Percentiles rank a stretch among this genome's conserved stretches.
Evolutionary conservation across 92 coral and sea anemone species (phyloP).

Genomic region (Plumapathes pennacea): DNA sequence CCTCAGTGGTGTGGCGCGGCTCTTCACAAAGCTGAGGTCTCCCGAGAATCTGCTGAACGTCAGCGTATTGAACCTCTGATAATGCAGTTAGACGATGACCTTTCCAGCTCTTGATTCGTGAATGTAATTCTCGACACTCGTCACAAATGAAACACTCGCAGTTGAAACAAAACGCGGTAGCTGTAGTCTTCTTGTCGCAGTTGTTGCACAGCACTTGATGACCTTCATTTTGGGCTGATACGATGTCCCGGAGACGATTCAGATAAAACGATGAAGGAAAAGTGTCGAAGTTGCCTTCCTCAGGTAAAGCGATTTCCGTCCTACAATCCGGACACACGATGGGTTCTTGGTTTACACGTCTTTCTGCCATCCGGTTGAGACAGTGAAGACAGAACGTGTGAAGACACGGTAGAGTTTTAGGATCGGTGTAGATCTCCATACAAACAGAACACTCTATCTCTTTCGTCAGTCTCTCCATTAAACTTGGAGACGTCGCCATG

Average conservation of each 20-base stretch:
- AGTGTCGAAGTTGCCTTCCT: constrained; percentile 22
- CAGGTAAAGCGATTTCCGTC: constrained; percentile 16
- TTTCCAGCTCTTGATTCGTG: constrained; percentile 41
- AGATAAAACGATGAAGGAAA: constrained; percentile 57
- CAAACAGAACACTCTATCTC: constrained; percentile 48
- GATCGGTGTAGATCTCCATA: constrained; percentile 38
- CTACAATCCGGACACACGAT: constrained; percentile 50
- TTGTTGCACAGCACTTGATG: constrained; percentile 39
- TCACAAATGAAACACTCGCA: constrained; percentile 59
- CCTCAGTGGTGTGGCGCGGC: constrained; percentile 49
- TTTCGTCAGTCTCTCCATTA: constrained; percentile 24
- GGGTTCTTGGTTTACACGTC: constrained; percentile 6
- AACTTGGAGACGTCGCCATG: too few species aligned
- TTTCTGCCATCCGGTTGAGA: constrained; percentile 36
- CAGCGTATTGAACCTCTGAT: constrained; percentile 27
- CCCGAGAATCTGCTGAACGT: constrained; percentile 49
- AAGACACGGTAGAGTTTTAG: constrained; percentile 54
- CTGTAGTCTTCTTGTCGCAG: constrained; percentile 38
- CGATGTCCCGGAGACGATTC: constrained; percentile 43
- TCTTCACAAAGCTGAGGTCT: constrained; percentile 37
- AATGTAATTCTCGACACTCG: constrained; percentile 45
- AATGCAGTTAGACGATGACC: constrained; percentile 36
- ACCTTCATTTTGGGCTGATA: constrained; percentile 33
- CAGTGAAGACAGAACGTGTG: constrained; percentile 58
- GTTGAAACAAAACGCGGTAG: constrained; percentile 46